Percentiles rank a stretch among this genome's conserved stretches.
Conservation (phyloP, 2,113 vertebrate species). For the Dasyurus viverrinus region DNA sequence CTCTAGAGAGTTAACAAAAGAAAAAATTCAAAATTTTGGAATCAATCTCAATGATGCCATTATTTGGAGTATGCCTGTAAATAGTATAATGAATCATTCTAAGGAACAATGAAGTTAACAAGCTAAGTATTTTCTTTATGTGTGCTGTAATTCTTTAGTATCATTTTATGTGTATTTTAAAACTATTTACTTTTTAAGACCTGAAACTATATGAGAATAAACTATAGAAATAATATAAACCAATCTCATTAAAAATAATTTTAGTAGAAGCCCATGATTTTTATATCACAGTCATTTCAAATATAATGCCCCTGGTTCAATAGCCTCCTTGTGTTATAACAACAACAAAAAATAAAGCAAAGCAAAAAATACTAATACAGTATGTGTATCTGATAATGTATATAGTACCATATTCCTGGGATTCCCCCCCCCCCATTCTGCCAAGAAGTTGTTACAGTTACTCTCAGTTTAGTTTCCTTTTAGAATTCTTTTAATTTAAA, state of each 20-base stretch:
- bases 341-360: background rate
- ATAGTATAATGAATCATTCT: slow-evolving; percentile 29
- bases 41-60: background rate
- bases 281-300: background rate
- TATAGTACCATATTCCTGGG: background rate
- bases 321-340: background rate
- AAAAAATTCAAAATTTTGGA: background rate
- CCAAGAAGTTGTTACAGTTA: background rate
- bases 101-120: background rate
- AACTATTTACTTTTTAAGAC: background rate
- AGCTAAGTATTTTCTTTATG: background rate
- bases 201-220: background rate
- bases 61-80: background rate
- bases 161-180: background rate
- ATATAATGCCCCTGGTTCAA: background rate
- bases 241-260: background rate
- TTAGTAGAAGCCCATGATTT: background rate
- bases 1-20: background rate
- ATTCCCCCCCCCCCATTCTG: background rate
- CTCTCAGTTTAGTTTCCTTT: background rate
- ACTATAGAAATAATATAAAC: background rate
- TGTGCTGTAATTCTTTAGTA: background rate
- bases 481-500: background rate
- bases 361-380: background rate
- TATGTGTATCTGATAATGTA: background rate